These are phyloP conservation scores for Amblyjoppa fuscipennis DNA, from an alignment of 2,888 invertebrate genomes.

Conservation along the genomic window DNA sequence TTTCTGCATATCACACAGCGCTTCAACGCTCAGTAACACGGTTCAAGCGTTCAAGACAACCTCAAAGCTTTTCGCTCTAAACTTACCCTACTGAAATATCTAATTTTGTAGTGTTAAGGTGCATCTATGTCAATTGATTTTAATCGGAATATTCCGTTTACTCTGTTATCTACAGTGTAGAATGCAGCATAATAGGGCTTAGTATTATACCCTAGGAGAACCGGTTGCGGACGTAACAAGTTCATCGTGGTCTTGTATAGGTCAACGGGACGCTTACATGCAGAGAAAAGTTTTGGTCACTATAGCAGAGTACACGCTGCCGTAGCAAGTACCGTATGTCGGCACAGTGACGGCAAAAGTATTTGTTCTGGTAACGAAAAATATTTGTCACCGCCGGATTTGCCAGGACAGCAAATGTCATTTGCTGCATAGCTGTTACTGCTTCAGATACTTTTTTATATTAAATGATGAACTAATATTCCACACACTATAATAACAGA, in stretches of 20 bases:
- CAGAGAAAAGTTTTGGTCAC: too few species aligned
- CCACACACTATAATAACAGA: too few species aligned
- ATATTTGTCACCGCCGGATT: too few species aligned
- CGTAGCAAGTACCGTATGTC: too few species aligned
- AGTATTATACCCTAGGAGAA: slow-evolving; percentile 16
- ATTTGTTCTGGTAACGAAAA: too few species aligned
- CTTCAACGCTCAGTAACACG: not conserved
- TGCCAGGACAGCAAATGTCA: too few species aligned
- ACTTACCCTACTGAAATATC: not conserved
- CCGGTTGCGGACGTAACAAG: slow-evolving; percentile 25
- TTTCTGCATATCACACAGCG: too few species aligned
- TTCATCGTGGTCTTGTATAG: slow-evolving; percentile 26
- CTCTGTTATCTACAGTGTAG: not conserved
- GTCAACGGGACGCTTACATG: not conserved
- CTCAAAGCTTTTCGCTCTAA: not conserved
- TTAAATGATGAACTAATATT: too few species aligned
- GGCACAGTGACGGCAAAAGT: too few species aligned
- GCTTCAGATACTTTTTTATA: too few species aligned
- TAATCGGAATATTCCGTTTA: not conserved
- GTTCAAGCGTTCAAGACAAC: not conserved
- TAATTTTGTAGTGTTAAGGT: not conserved
- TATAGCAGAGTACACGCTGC: too few species aligned
- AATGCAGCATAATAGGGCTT: slow-evolving; percentile 7
- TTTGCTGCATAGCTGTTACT: too few species aligned
- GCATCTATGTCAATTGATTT: not conserved